Evolutionary conservation across 2,113 vertebrate species (phyloP).

Genomic region (Callipepla squamata): DNA sequence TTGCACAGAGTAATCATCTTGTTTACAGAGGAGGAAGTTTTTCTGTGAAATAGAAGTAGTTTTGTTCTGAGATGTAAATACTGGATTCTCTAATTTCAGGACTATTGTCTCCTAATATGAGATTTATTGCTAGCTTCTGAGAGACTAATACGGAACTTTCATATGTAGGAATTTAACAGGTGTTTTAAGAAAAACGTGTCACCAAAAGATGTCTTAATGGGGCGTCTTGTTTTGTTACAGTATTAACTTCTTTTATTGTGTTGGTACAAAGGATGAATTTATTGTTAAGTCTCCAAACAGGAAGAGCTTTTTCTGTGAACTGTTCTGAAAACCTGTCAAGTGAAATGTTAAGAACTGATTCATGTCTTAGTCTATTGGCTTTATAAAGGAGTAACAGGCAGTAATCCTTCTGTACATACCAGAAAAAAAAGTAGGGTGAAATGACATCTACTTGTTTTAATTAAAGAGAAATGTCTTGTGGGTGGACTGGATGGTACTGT

Average conservation of each 20-base stretch:
- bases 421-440: not conserved
- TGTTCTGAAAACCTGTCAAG: not conserved
- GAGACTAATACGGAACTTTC: not conserved
- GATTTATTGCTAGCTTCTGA: not conserved
- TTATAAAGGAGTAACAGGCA: not conserved
- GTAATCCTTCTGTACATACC: slow-evolving; percentile 19
- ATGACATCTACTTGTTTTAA: slow-evolving; percentile 1
- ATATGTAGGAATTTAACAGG: not conserved
- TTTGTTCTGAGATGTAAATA: not conserved
- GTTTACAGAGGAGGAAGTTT: not conserved
- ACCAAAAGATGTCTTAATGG: not conserved
- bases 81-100: not conserved
- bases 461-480: slow-evolving; percentile 18
- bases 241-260: not conserved
- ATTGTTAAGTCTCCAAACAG: not conserved
- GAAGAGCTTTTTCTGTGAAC: not conserved
- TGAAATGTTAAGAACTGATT: not conserved
- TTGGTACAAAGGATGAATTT: not conserved
- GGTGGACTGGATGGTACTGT: not conserved
- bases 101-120: not conserved
- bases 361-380: not conserved
- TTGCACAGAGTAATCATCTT: not conserved
- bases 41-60: not conserved
- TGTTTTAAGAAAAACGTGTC: not conserved
- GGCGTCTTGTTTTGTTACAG: not conserved